phyloP scores from a whole-genome alignment of 2,113 vertebrate species.

The Sinocyclocheilus grahami region DNA sequence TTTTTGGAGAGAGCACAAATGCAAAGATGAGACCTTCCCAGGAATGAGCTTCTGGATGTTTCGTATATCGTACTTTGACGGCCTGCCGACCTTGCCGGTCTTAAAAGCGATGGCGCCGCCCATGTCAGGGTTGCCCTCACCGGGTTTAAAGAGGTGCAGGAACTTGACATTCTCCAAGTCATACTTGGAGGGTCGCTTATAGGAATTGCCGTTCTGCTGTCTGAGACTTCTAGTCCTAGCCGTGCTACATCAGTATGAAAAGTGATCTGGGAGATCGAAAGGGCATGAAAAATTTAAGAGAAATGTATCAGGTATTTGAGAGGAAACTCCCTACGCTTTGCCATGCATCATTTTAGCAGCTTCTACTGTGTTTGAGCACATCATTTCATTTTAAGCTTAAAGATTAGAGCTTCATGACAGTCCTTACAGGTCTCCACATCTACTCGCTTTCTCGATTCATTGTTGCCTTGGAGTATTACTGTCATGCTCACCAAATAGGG shows the following conservation, averaged over 20 bases:
- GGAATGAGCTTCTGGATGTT: slow-evolving; percentile 93
- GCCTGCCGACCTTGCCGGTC: slow-evolving; percentile 95
- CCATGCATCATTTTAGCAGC: slow-evolving; percentile 55
- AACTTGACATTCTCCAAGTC: slow-evolving; percentile 98
- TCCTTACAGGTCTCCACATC: background rate
- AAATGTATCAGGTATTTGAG: slow-evolving; percentile 69
- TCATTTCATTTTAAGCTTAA: slow-evolving; percentile 8
- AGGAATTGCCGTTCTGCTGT: slow-evolving; percentile 92
- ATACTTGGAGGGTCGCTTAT: slow-evolving; percentile 97
- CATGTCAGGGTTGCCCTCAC: slow-evolving; percentile 96
- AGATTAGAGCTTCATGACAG: background rate
- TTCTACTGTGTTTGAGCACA: slow-evolving; percentile 58
- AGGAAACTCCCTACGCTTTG: slow-evolving; percentile 70
- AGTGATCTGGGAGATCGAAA: slow-evolving; percentile 72
- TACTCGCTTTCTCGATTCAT: background rate
- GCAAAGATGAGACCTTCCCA: slow-evolving; percentile 78
- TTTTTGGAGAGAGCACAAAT: slow-evolving; percentile 71
- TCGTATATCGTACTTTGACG: slow-evolving; percentile 96
- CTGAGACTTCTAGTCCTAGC: slow-evolving; percentile 77
- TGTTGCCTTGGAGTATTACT: background rate
- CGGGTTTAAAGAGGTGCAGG: slow-evolving; percentile 96
- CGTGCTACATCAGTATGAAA: slow-evolving; percentile 70
- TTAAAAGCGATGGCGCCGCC: slow-evolving; percentile 98
- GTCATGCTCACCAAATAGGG: background rate
- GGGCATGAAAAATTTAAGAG: slow-evolving; percentile 76